Base-by-base conservation (phyloP, 2,113 vertebrate species). In the Chloebia gouldiae region DNA sequence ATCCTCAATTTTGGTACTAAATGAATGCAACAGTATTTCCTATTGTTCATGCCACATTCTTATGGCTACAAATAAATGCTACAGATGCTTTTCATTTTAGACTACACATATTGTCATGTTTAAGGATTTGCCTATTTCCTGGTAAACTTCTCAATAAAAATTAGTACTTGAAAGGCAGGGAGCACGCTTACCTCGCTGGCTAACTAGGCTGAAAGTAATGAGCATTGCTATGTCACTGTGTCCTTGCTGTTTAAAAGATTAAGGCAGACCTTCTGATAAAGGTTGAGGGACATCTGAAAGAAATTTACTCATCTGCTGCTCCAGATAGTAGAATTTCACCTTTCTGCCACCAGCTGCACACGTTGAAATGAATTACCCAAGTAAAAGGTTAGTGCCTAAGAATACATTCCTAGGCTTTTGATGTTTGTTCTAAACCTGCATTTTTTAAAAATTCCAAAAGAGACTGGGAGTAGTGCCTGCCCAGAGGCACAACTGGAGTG, bases 61-160 rank as follows among this genome's bases (percentile, higher is more conserved):
- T 84, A 60, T 76, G n/a, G 42, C 33, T 86, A 73, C 42, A 91
- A 88, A 84, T 33, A 90, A 95, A 91, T 37, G 80, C n/a, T 94
- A 86, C 44, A 87, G 37, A 51, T 39, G 23, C 18, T 80, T 81
- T 82, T 49, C 21, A 75, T 83, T 83, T 84, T n/a, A 78, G 65
- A 51, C 72, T 51, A 75, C 51, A 86, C 15, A 56, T 78, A 60
- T 15, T 44, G 53, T 16, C 15, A 24, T n/a, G 47, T 71, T 81
- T 65, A 59, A n/a, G 40, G 63, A 68, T 90, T 75, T 61, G 68
- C 66, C 59, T 50, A 66, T 45, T 91, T 90, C 30, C 10, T 77
- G 27, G 33, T 45, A 80, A 86, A 68, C 47, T 60, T 70, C 61
- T 77, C 59, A 73, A 76, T 76, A 66, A 11, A n/a, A 31, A 10